These are phyloP conservation scores for Oxyura jamaicensis DNA, from an alignment of 2,113 vertebrate species.

Conservation along the genomic window DNA sequence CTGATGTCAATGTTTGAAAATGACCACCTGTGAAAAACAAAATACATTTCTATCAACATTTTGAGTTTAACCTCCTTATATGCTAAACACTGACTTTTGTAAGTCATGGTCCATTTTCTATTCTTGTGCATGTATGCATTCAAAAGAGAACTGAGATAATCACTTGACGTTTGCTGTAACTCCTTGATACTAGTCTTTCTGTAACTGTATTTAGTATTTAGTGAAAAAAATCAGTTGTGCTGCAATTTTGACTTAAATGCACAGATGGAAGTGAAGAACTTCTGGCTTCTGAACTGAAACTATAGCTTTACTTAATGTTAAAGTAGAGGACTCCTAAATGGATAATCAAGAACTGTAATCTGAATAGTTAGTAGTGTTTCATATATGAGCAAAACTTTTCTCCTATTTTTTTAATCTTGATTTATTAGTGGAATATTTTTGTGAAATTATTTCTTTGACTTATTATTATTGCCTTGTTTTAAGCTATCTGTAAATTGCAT, in stretches of 20 bases:
- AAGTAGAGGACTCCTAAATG: not conserved
- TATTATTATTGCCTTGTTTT: not conserved
- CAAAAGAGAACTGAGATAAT: not conserved
- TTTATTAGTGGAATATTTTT: not conserved
- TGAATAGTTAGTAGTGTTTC: not conserved
- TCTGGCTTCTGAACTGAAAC: not conserved
- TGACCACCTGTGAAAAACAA: not conserved
- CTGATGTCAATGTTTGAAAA: not conserved
- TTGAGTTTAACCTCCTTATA: not conserved
- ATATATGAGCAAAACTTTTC: not conserved
- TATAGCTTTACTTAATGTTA: not conserved
- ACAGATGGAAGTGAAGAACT: not conserved
- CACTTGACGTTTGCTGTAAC: not conserved
- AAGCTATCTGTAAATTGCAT: not conserved
- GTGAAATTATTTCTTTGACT: not conserved
- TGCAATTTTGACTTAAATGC: not conserved
- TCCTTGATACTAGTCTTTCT: not conserved
- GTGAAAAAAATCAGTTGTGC: not conserved
- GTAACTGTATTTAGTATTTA: not conserved
- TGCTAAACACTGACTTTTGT: not conserved
- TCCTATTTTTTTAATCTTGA: not conserved
- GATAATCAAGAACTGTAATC: not conserved
- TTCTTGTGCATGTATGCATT: not conserved
- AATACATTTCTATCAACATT: not conserved
- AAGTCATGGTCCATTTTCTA: not conserved